phyloP scores from a whole-genome alignment of 2,797 vertebrate species.

The Triplophysa yarkandensis region DNA sequence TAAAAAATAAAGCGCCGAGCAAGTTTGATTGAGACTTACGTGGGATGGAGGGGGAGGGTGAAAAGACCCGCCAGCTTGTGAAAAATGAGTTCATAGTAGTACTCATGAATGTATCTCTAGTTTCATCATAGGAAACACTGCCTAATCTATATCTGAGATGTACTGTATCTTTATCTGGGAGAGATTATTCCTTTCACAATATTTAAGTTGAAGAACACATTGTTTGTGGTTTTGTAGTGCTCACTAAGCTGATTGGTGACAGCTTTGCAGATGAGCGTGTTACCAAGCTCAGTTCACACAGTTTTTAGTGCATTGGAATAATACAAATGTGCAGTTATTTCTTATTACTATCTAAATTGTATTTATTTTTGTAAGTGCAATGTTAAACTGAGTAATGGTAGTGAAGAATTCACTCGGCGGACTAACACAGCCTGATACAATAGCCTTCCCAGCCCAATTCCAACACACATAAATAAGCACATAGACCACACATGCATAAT shows the following conservation, averaged over 20 bases:
- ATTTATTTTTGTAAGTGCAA: background rate
- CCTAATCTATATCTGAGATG: constrained; percentile 43
- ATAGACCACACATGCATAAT: constrained; percentile 15
- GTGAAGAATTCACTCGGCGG: too few species aligned
- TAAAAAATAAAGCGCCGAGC: constrained; percentile 50
- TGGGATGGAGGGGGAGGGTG: background rate
- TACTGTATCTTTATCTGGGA: constrained; percentile 39
- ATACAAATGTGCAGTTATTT: background rate
- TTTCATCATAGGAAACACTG: constrained; percentile 44
- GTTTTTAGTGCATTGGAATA: background rate
- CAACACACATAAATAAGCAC: constrained; percentile 3
- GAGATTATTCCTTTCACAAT: constrained; percentile 43
- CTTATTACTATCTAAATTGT: background rate
- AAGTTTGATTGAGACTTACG: constrained; percentile 51
- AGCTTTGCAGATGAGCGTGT: constrained; percentile 26
- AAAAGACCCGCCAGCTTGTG: constrained; percentile 5
- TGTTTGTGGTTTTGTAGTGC: constrained; percentile 25
- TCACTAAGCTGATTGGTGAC: constrained; percentile 31
- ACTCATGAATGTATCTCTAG: constrained; percentile 22
- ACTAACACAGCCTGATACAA: background rate
- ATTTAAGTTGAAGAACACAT: constrained; percentile 45
- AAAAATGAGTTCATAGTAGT: constrained; percentile 24
- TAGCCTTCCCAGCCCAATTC: background rate
- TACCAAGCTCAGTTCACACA: constrained; percentile 5
- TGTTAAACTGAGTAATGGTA: background rate